Base-by-base conservation (phyloP, 2,888 invertebrate genomes). In the Polyploca ridens region DNA sequence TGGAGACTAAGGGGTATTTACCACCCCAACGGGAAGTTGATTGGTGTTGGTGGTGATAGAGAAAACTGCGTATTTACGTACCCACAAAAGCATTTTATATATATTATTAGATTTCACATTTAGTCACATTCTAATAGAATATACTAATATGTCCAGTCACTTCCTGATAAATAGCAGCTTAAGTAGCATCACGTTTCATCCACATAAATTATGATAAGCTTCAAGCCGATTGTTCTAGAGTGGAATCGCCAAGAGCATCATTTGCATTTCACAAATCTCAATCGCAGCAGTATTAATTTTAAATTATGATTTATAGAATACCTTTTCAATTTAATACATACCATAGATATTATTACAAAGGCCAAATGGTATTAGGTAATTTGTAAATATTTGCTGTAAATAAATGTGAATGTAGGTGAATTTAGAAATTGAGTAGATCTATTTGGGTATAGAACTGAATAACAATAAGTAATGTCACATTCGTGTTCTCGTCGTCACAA, bases 381-480 rank as follows among this genome's bases (percentile, higher is more conserved):
- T 27, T 27, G 27, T 1, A 27, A 1, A 27, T 27, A 27, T 27
- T 27, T 27, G 27, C 2, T 27, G 27, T 27, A 27, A 27, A n/a
- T n/a, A n/a, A n/a, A n/a, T n/a, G n/a, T n/a, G n/a, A n/a, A n/a
- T n/a, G n/a, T n/a, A n/a, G n/a, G 5, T 3, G 6, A n/a, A 46
- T 7, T 49, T 16, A 1, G 7, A 49, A 10, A 5, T 14, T 7
- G 10, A 54, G 10, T 19, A 19, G 16, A 54, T 19, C 3, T 10
- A 54, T 54, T 54, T 16, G 19, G 19, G 7, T 10, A 19, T 16
- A 49, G 7, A 54, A 13, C 19, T 41, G 19, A 61, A 61, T 74
- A 66, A 62, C 41, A 74, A 70, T 74, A 73, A 81, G 72, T 81
- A 78, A 79, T 80, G 79, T 77, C 72, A 77, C 77, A 79, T 79